Percentiles rank a stretch among this genome's conserved stretches.
Evolutionary conservation across 2,888 invertebrate species (phyloP).

Genomic region (Hesperia comma): DNA sequence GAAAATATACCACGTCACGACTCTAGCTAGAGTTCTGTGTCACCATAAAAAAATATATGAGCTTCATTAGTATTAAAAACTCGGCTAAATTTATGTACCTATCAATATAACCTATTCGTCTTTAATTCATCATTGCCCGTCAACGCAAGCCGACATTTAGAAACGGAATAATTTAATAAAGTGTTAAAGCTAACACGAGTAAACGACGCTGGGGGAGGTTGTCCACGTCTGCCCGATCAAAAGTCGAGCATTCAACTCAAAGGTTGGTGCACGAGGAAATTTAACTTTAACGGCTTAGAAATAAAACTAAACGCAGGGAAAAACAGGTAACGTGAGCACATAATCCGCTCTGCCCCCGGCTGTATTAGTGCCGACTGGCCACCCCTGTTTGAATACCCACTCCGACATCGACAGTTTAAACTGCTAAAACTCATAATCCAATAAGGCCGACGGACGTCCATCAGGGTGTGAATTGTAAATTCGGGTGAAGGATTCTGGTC

Average conservation of each 20-base stretch:
- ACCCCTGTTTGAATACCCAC: slow-evolving; percentile 63
- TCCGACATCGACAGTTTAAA: slow-evolving; percentile 69
- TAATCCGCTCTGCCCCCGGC: slow-evolving; percentile 47
- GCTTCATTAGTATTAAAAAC: too few species aligned
- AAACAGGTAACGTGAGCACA: slow-evolving; percentile 41
- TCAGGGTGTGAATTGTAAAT: slow-evolving; percentile 55
- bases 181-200: slow-evolving; percentile 8
- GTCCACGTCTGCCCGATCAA: slow-evolving; percentile 22
- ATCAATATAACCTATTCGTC: too few species aligned
- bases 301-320: slow-evolving; percentile 43
- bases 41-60: too few species aligned
- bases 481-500: slow-evolving; percentile 38
- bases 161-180: background rate
- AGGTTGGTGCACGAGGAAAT: slow-evolving; percentile 38
- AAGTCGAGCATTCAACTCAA: slow-evolving; percentile 30
- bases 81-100: too few species aligned
- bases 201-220: slow-evolving; percentile 21
- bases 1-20: too few species aligned
- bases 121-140: background rate
- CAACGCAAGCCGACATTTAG: background rate
- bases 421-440: slow-evolving; percentile 76
- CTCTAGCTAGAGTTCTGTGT: too few species aligned
- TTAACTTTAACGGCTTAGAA: slow-evolving; percentile 42
- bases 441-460: slow-evolving; percentile 66
- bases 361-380: slow-evolving; percentile 60